Conservation (phyloP, 2,797 vertebrate genomes). For the Prunella strophiata region DNA sequence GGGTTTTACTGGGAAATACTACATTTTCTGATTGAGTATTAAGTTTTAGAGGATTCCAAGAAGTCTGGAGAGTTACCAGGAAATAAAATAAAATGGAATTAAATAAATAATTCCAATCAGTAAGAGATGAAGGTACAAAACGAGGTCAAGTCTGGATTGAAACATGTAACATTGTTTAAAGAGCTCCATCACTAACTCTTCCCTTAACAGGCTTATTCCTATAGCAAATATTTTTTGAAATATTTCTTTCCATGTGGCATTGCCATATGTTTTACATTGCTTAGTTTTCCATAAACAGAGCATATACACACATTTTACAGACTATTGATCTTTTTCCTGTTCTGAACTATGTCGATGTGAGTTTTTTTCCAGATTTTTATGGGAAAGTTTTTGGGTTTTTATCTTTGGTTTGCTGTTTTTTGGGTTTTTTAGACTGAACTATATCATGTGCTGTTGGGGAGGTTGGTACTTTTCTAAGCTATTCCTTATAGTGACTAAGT, state of each 20-base stretch:
- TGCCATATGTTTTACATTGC: constrained; percentile 33
- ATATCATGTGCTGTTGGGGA: not conserved
- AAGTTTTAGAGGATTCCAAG: constrained; percentile 11
- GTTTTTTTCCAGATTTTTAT: not conserved
- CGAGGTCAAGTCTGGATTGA: not conserved
- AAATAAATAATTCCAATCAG: not conserved
- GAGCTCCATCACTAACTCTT: not conserved
- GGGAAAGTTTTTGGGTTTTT: not conserved
- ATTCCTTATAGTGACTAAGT: not conserved
- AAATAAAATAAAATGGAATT: not conserved
- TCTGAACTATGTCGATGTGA: not conserved
- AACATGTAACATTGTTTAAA: constrained; percentile 21
- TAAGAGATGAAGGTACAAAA: not conserved
- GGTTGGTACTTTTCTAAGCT: not conserved
- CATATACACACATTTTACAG: not conserved
- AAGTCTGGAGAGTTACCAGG: not conserved
- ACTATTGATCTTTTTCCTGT: constrained; percentile 27
- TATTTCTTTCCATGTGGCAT: constrained; percentile 25
- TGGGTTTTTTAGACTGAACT: not conserved
- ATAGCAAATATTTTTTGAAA: not conserved
- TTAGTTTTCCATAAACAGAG: constrained; percentile 32
- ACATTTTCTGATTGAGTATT: not conserved
- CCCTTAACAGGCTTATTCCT: not conserved
- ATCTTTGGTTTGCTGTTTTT: not conserved
- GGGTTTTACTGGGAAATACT: not conserved